phyloP scores from a whole-genome alignment of 2,113 vertebrate species.

The Pimephales promelas region DNA sequence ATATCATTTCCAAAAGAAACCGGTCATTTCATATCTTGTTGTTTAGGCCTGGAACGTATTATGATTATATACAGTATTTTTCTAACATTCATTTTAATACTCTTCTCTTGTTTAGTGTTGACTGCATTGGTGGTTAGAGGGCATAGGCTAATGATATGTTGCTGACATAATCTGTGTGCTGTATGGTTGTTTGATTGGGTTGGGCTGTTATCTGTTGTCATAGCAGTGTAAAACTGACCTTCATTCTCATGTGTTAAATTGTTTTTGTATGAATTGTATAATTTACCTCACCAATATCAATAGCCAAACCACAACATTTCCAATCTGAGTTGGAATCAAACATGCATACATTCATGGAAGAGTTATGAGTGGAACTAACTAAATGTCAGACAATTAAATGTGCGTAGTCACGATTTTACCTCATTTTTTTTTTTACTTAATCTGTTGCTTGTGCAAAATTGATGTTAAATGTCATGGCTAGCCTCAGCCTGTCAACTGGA shows the following conservation, averaged over 20 bases:
- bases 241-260: constrained; percentile 21
- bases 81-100: constrained; percentile 23
- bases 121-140: constrained; percentile 39
- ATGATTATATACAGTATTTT: constrained; percentile 53
- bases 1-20: constrained; percentile 23
- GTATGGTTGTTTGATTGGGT: constrained; percentile 47
- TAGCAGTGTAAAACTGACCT: not conserved
- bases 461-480: not conserved
- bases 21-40: constrained; percentile 16
- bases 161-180: constrained; percentile 34
- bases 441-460: not conserved
- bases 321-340: constrained; percentile 26
- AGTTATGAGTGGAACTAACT: not conserved
- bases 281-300: constrained; percentile 43
- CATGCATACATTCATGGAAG: constrained; percentile 40
- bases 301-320: constrained; percentile 39
- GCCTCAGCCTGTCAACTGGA: not conserved
- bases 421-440: constrained; percentile 22
- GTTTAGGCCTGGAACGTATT: constrained; percentile 50
- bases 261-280: too few relatives aligned
- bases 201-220: constrained; percentile 30
- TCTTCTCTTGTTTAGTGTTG: not conserved
- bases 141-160: constrained; percentile 54
- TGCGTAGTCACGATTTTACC: not conserved
- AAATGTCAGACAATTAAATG: constrained; percentile 10